These are phyloP conservation scores for Geodia barretti DNA, from an alignment of 37 sponge, comb jelly and placozoan species.

Conservation along the genomic window DNA sequence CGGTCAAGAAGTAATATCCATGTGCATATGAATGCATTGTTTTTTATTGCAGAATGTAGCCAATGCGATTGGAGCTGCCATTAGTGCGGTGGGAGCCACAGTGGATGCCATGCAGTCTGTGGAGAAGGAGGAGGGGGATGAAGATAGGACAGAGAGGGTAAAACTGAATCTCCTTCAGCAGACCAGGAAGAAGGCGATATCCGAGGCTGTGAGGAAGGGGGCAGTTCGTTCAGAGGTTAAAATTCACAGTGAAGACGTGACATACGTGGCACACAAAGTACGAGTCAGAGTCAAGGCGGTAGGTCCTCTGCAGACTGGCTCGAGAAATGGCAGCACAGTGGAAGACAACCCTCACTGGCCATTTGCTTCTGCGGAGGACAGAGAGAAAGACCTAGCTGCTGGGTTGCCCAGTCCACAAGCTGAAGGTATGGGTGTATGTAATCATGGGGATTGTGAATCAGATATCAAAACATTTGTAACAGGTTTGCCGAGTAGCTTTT, in stretches of 20 bases:
- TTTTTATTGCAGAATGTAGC: constrained; percentile 68
- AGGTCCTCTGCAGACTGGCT: constrained; percentile 36
- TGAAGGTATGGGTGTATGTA: too few relatives aligned
- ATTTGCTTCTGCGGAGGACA: constrained; percentile 37
- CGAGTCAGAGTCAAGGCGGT: constrained; percentile 72
- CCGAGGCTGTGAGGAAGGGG: neutral
- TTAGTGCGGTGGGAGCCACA: constrained; percentile 69
- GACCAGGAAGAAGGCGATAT: neutral
- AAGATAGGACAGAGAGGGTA: neutral
- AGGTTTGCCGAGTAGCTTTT: too few relatives aligned
- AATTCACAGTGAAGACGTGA: constrained; percentile 45
- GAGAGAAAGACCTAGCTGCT: constrained; percentile 41
- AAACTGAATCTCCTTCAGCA: neutral
- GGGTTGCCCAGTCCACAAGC: constrained; percentile 41
- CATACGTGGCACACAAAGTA: constrained; percentile 48
- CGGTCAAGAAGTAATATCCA: too few relatives aligned
- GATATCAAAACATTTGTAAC: too few relatives aligned
- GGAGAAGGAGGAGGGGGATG: neutral
- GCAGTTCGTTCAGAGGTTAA: constrained; percentile 1
- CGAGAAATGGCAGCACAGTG: neutral
- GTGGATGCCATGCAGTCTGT: constrained; percentile 55
- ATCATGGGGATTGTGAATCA: too few relatives aligned
- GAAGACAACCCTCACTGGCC: constrained; percentile 70
- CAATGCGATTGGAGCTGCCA: constrained; percentile 91
- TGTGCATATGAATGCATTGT: too few relatives aligned